These are phyloP conservation scores for Monochamus alternatus DNA, from an alignment of 2,888 invertebrate species.

Conservation along the genomic window DNA sequence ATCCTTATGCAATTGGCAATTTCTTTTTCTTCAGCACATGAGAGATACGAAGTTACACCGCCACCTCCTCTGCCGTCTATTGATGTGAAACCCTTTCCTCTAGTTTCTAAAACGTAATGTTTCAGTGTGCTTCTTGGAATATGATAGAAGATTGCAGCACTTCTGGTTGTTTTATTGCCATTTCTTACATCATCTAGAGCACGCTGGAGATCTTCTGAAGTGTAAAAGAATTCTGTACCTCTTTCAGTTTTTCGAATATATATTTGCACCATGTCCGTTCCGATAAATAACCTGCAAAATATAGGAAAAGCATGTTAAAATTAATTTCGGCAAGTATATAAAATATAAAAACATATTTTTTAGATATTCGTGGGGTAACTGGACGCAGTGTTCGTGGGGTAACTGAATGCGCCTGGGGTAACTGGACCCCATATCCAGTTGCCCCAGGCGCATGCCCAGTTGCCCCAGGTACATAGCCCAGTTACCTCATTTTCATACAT, in stretches of 20 bases:
- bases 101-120: slow-evolving; percentile 13
- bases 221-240: neutral
- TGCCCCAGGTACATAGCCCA: too few species aligned
- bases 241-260: slow-evolving; percentile 24
- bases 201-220: slow-evolving; percentile 21
- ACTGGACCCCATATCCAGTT: too few species aligned
- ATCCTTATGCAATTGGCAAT: slow-evolving; percentile 7
- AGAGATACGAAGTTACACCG: slow-evolving; percentile 7
- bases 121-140: slow-evolving; percentile 26
- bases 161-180: slow-evolving; percentile 27
- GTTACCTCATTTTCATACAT: too few species aligned
- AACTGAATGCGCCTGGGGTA: too few species aligned
- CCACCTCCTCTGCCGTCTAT: slow-evolving; percentile 9
- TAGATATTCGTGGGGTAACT: too few species aligned
- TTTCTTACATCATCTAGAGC: slow-evolving; percentile 24
- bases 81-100: slow-evolving; percentile 18
- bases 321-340: too few species aligned
- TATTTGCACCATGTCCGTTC: slow-evolving; percentile 30
- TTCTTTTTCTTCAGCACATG: slow-evolving; percentile 13
- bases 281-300: too few species aligned
- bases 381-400: too few species aligned
- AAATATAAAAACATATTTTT: too few species aligned
- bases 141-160: slow-evolving; percentile 19
- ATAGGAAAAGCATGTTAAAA: too few species aligned
- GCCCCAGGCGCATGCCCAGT: too few species aligned